These are phyloP conservation scores for Aspidoscelis tigris DNA, from an alignment of 2,113 vertebrate genomes.

Conservation along the genomic window DNA sequence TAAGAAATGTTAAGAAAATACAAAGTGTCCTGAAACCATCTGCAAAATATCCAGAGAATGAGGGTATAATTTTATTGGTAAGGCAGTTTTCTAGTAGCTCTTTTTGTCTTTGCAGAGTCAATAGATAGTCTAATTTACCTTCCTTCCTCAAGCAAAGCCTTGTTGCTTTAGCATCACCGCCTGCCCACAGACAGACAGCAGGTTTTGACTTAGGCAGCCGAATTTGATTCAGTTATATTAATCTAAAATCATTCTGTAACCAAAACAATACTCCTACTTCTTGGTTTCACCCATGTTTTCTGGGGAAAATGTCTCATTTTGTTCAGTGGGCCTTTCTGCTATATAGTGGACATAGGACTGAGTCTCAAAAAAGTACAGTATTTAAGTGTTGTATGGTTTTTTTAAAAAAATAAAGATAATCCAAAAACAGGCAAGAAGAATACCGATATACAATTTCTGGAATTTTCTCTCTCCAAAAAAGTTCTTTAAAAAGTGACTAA, in stretches of 20 bases:
- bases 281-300: not conserved
- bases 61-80: not conserved
- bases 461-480: too few relatives aligned
- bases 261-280: not conserved
- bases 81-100: not conserved
- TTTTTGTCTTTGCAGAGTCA: not conserved
- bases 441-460: too few relatives aligned
- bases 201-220: not conserved
- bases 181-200: not conserved
- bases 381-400: too few relatives aligned
- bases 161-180: not conserved
- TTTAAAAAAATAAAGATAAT: too few relatives aligned
- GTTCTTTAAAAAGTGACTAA: too few relatives aligned
- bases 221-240: constrained; percentile 1
- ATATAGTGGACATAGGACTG: not conserved
- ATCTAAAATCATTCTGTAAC: constrained; percentile 2
- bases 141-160: not conserved
- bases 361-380: too few relatives aligned
- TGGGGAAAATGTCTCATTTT: not conserved
- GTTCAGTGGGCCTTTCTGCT: not conserved
- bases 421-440: too few relatives aligned
- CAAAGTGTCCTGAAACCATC: not conserved
- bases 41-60: not conserved
- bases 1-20: too few relatives aligned
- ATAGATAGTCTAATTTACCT: not conserved